Evolutionary conservation across 2,888 invertebrate species (phyloP).

Genomic region (Lithophane leautieri): DNA sequence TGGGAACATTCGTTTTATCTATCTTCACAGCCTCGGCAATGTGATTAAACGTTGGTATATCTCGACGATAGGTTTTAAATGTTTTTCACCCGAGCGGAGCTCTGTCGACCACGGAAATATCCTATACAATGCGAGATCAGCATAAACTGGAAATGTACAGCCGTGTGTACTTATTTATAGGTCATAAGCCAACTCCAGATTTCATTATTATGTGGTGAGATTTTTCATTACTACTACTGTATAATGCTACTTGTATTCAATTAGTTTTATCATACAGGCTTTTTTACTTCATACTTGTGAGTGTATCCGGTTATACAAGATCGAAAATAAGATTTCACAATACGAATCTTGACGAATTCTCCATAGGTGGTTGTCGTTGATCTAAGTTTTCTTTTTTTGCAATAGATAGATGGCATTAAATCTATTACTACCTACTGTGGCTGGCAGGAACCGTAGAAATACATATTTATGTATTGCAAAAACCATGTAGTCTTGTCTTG

Average conservation of each 20-base stretch:
- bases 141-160: too few species aligned
- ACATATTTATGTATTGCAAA: constrained; percentile 52
- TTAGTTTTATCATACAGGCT: background rate
- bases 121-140: too few species aligned
- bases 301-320: constrained; percentile 13
- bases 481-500: constrained; percentile 42
- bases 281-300: background rate
- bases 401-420: constrained; percentile 12
- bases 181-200: background rate
- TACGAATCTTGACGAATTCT: constrained; percentile 10
- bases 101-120: too few species aligned
- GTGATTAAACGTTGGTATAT: too few species aligned
- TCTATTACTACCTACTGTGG: constrained; percentile 13
- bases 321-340: constrained; percentile 19
- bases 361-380: constrained; percentile 35
- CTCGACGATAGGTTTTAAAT: too few species aligned
- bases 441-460: constrained; percentile 28
- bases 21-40: too few species aligned
- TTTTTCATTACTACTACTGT: background rate
- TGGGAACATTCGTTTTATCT: too few species aligned
- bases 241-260: background rate
- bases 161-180: too few species aligned
- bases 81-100: too few species aligned
- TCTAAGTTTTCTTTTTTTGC: constrained; percentile 39
- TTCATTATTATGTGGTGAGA: background rate